Evolutionary conservation across 2,113 vertebrate genomes (phyloP), one percentile per base, ranked within the genome.

Genomic region (Marcusenius ussheri): DNA sequence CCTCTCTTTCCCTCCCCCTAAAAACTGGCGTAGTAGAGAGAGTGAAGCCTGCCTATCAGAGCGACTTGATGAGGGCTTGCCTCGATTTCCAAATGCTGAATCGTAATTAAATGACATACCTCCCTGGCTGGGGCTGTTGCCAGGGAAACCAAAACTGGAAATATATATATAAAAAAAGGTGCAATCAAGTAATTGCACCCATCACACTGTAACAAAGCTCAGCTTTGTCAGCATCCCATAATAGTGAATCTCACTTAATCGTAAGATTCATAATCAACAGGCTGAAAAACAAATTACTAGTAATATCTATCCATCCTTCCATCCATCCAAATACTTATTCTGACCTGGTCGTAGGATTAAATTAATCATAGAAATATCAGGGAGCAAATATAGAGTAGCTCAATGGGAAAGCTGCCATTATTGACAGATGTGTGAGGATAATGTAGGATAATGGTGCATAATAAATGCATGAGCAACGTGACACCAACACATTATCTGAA

Each of bases 51-150:
- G 91, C 89, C 91, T 87, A 58, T 91, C 89, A 80, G 88, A 89
- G 89, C 17, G 62, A 83, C 88, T 89, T 91, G 91, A 91, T 91
- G 87, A 70, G n/a, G 87, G 49, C 51, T 49, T 86, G 90, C 91
- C 91, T 91, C 89, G 87, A 91, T 91, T 93, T 91, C 53, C 66
- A 90, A 90, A 80, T 89, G 86, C 86, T 21, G 46, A 49, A 83
- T 88, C 51, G 89, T 92, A 92, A 93, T 93, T 92, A 92, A 92
- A 92, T 88, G 31, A 39, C 56, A 90, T 45, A 49, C 58, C 89
- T 90, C 74, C 53, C 90, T 90, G 90, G 89, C 90, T 91, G 91
- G 49, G 21, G 77, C 87, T 90, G 92, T 92, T 90, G 91, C 90
- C 89, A 50, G 80, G 92, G 91, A 90, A 90, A 92, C 87, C 77